A percentile compares a stretch with the other conserved stretches of the same genome.
These are phyloP conservation scores for Triplophysa rosa DNA, from an alignment of 2,113 vertebrate species.

Conservation along the genomic window DNA sequence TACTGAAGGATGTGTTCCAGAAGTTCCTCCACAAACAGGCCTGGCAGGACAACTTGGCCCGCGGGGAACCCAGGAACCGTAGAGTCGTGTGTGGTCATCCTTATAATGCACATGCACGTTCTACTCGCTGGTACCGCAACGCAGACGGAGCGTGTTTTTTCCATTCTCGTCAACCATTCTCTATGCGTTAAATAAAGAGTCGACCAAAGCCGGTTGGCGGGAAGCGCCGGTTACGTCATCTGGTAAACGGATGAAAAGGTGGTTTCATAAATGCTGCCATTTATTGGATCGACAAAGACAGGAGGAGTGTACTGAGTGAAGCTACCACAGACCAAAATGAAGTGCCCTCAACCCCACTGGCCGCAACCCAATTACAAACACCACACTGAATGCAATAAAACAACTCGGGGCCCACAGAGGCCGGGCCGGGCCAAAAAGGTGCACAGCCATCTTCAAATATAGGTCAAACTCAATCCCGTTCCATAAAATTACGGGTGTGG, in stretches of 20 bases:
- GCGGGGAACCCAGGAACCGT: slow-evolving; percentile 24
- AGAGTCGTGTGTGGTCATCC: slow-evolving; percentile 38
- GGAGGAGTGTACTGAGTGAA: slow-evolving; percentile 27
- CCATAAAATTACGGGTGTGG: not conserved
- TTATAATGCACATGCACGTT: slow-evolving; percentile 12
- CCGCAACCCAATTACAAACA: slow-evolving; percentile 45
- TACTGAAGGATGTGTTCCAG: not conserved
- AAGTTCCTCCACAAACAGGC: slow-evolving; percentile 28
- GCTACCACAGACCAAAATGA: slow-evolving; percentile 57
- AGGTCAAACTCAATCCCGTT: not conserved
- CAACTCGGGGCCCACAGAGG: slow-evolving; percentile 39
- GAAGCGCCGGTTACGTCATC: slow-evolving; percentile 40
- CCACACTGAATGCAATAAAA: slow-evolving; percentile 49
- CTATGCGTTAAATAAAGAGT: slow-evolving; percentile 32
- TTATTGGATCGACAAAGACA: slow-evolving; percentile 41
- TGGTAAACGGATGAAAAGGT: slow-evolving; percentile 42
- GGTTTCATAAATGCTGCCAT: slow-evolving; percentile 43
- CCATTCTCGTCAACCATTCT: not conserved
- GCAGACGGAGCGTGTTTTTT: slow-evolving; percentile 21
- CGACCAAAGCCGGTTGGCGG: slow-evolving; percentile 39
- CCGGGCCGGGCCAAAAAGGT: slow-evolving; percentile 5
- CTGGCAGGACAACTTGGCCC: slow-evolving; percentile 28
- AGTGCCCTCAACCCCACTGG: slow-evolving; percentile 44
- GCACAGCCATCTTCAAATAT: slow-evolving; percentile 9
- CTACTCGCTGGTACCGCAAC: not conserved